Conservation (phyloP, 2,113 vertebrate genomes). For the Micromys minutus region DNA sequence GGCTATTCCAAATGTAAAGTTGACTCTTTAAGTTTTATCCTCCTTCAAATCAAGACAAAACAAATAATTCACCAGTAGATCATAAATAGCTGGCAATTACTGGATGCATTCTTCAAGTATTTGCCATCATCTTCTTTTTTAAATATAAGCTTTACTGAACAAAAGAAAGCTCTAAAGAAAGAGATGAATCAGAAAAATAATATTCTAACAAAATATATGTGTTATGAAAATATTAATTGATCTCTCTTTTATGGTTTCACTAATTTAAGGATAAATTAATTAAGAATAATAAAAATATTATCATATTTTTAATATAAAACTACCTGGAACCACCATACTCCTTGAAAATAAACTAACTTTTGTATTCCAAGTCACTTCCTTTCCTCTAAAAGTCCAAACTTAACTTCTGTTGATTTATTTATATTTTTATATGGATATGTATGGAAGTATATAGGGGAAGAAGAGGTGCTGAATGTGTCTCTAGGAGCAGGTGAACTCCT, state of each 20-base stretch:
- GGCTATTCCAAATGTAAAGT: not conserved
- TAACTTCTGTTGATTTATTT: not conserved
- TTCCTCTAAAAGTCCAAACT: not conserved
- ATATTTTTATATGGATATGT: not conserved
- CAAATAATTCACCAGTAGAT: not conserved
- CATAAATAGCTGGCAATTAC: not conserved
- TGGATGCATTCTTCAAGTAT: not conserved
- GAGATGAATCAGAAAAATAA: not conserved
- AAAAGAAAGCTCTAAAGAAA: not conserved
- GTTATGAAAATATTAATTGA: not conserved
- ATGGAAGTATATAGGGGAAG: rapidly evolving
- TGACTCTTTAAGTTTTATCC: not conserved
- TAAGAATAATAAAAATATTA: not conserved
- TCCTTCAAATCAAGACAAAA: not conserved
- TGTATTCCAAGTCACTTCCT: not conserved
- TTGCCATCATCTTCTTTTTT: not conserved
- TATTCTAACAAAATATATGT: not conserved
- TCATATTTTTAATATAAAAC: conserved; percentile 26
- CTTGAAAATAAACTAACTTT: not conserved
- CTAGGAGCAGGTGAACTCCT: no score
- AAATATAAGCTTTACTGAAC: not conserved
- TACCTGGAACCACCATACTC: not conserved
- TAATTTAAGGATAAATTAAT: conserved; percentile 32
- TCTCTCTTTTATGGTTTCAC: conserved; percentile 2
- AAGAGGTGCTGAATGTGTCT: not conserved